Conservation (phyloP, 2,888 invertebrate genomes). For the Drosophila rellima region DNA sequence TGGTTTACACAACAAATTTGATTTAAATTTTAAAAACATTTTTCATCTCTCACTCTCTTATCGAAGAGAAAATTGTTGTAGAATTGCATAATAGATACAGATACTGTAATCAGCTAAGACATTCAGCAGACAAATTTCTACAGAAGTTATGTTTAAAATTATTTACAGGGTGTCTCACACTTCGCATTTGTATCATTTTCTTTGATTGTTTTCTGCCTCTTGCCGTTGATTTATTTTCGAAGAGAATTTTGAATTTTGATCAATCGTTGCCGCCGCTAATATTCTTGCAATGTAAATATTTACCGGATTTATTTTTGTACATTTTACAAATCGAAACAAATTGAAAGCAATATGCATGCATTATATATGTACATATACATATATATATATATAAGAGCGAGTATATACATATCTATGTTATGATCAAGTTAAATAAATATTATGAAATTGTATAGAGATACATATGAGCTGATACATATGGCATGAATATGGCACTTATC, state of each 20-base stretch:
- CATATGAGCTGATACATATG: constrained; percentile 1
- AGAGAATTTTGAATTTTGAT: constrained; percentile 24
- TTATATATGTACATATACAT: too few relatives aligned
- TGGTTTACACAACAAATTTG: background rate
- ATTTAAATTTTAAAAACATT: background rate
- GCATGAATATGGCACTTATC: constrained; percentile 15
- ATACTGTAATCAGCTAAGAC: too few relatives aligned
- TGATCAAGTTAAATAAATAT: constrained; percentile 67
- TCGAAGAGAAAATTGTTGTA: background rate
- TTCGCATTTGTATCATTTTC: background rate
- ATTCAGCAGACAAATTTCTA: too few relatives aligned
- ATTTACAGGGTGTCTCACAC: background rate
- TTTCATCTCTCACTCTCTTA: background rate
- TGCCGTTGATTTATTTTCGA: constrained; percentile 51
- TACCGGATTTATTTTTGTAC: constrained; percentile 71
- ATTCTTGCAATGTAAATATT: constrained; percentile 73
- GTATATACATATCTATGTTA: constrained; percentile 18
- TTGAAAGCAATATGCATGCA: constrained; percentile 22
- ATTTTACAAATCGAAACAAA: constrained; percentile 54
- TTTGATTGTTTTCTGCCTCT: constrained; percentile 20
- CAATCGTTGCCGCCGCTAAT: constrained; percentile 28
- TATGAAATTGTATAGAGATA: constrained; percentile 56
- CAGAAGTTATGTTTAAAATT: too few relatives aligned
- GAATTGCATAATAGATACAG: background rate
- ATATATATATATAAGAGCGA: constrained; percentile 9